Conservation (phyloP, 2,797 vertebrate species). For the Channallabes apus region DNA sequence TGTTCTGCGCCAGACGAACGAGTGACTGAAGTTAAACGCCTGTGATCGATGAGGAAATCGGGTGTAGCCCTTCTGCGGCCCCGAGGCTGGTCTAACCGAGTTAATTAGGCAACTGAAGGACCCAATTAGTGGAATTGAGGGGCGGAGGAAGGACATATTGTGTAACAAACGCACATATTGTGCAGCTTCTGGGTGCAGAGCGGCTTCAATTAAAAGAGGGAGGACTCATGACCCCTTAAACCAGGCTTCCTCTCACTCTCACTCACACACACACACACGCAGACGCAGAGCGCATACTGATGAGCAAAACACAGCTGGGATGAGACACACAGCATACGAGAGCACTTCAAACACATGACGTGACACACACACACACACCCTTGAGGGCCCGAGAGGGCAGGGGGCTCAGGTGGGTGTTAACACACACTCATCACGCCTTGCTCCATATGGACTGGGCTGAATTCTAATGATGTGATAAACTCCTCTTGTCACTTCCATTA, state of each 20-base stretch:
- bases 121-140: slow-evolving; percentile 75
- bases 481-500: slow-evolving; percentile 58
- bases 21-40: slow-evolving; percentile 63
- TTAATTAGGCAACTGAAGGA: slow-evolving; percentile 78
- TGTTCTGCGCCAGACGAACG: slow-evolving; percentile 60
- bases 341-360: slow-evolving; percentile 42
- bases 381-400: slow-evolving; percentile 6
- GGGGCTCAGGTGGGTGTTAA: slow-evolving; percentile 56
- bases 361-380: slow-evolving; percentile 38
- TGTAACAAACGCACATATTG: slow-evolving; percentile 73
- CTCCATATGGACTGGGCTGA: slow-evolving; percentile 55
- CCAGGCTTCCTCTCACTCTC: slow-evolving; percentile 56
- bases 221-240: slow-evolving; percentile 68
- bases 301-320: slow-evolving; percentile 74
- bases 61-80: slow-evolving; percentile 65
- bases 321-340: slow-evolving; percentile 42
- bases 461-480: slow-evolving; percentile 61
- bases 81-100: slow-evolving; percentile 64
- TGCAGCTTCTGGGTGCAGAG: slow-evolving; percentile 68
- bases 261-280: slow-evolving; percentile 30
- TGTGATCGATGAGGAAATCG: slow-evolving; percentile 65
- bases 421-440: slow-evolving; percentile 47
- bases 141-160: slow-evolving; percentile 70
- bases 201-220: slow-evolving; percentile 74
- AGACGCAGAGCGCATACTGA: slow-evolving; percentile 63